phyloP scores from a whole-genome alignment of 2,797 vertebrate genomes.

The Alectoris magna region DNA sequence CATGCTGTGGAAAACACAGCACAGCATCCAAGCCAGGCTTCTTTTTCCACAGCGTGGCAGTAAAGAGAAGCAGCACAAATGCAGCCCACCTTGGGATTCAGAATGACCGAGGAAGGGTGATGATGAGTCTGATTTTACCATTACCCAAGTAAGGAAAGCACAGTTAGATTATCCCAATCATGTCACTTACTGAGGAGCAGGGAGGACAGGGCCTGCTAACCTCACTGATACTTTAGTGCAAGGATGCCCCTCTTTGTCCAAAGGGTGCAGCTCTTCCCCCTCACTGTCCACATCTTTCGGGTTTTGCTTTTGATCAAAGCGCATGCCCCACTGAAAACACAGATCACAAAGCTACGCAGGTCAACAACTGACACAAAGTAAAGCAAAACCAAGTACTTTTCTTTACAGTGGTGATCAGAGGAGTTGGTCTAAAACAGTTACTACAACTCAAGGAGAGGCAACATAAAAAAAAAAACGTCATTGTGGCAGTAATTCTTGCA shows the following conservation, averaged over 20 bases:
- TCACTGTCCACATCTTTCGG: background rate
- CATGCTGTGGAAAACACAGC: conserved; percentile 23
- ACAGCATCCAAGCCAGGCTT: background rate
- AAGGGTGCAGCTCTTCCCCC: background rate
- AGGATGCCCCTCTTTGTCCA: background rate
- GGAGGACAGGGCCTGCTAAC: background rate
- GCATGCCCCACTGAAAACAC: conserved; percentile 10
- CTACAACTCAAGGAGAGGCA: background rate
- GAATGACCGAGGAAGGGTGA: background rate
- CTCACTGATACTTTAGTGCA: conserved; percentile 36
- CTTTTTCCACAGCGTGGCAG: conserved; percentile 35
- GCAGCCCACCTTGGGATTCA: background rate
- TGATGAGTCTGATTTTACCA: background rate
- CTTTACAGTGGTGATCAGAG: background rate
- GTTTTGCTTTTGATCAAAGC: conserved; percentile 75
- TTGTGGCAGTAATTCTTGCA: background rate
- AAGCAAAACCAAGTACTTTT: background rate
- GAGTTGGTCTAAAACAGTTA: conserved; percentile 36
- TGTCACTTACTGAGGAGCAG: background rate
- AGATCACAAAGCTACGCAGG: background rate
- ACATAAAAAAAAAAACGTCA: background rate
- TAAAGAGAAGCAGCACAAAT: conserved; percentile 21
- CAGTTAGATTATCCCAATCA: background rate
- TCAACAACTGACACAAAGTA: background rate
- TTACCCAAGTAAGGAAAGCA: background rate